phyloP scores from a whole-genome alignment of 2,888 invertebrate genomes.

The Drosophila kambysellisi region DNA sequence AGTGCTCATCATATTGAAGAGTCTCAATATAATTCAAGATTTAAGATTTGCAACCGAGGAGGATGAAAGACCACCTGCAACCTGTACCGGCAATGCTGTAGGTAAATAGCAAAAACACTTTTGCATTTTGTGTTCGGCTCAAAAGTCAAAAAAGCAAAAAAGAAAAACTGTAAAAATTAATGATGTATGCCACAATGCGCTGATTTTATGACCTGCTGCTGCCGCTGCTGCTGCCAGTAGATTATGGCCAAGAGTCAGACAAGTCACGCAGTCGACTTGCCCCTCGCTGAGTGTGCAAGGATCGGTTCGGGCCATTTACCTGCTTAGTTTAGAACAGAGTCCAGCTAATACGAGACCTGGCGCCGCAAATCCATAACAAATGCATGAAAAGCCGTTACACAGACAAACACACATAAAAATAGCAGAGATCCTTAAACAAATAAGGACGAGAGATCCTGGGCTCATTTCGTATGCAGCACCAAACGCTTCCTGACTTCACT shows the following conservation, averaged over 20 bases:
- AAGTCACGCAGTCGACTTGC: conserved; percentile 51
- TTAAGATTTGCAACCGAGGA: conserved; percentile 64
- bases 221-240: conserved; percentile 19
- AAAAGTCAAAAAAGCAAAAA: conserved; percentile 18
- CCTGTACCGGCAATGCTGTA: conserved; percentile 32
- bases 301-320: conserved; percentile 52
- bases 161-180: conserved; percentile 74
- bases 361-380: conserved; percentile 81
- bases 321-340: conserved; percentile 8
- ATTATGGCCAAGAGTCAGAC: conserved; percentile 67
- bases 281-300: conserved; percentile 40
- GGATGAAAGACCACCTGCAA: conserved; percentile 59
- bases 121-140: conserved; percentile 48
- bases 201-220: conserved; percentile 71
- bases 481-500: conserved; percentile 31
- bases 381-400: conserved; percentile 80
- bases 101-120: conserved; percentile 42
- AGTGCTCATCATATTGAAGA: conserved; percentile 43
- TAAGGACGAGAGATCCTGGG: conserved; percentile 14
- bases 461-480: conserved; percentile 72
- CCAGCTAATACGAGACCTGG: conserved; percentile 69
- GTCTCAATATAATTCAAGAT: conserved; percentile 50
- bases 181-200: conserved; percentile 66
- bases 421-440: conserved; percentile 61
- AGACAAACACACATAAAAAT: conserved; percentile 64